These are phyloP conservation scores for Larimichthys polyactis DNA, from an alignment of 2,113 vertebrate genomes.

Conservation along the genomic window DNA sequence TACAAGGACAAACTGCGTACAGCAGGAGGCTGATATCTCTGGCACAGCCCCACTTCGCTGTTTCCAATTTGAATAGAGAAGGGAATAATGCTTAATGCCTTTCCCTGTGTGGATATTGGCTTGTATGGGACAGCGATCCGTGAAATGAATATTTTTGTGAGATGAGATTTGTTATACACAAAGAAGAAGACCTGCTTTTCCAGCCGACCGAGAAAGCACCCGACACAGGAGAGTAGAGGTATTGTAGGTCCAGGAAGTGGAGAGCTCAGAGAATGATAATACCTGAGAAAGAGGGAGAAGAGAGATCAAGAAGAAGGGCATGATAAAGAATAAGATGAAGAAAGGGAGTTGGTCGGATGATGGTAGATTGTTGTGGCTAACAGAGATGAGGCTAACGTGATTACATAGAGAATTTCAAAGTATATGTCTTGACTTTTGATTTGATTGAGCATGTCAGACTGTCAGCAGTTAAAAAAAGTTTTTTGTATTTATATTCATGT, in stretches of 20 bases:
- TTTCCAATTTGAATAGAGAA: slow-evolving; percentile 75
- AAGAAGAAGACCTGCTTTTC: slow-evolving; percentile 48
- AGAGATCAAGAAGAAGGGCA: slow-evolving; percentile 1
- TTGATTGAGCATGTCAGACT: background rate
- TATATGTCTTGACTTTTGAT: background rate
- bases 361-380: background rate
- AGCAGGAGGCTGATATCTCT: slow-evolving; percentile 69
- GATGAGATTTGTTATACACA: slow-evolving; percentile 75
- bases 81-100: slow-evolving; percentile 73
- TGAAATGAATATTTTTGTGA: slow-evolving; percentile 81
- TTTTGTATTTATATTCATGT: background rate
- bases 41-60: slow-evolving; percentile 60
- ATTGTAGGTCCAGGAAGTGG: slow-evolving; percentile 26
- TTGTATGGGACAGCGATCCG: slow-evolving; percentile 73
- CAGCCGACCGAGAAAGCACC: slow-evolving; percentile 35
- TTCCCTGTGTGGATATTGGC: slow-evolving; percentile 66
- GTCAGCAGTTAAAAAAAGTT: background rate
- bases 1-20: slow-evolving; percentile 71
- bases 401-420: background rate
- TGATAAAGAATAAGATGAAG: background rate
- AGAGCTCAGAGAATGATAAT: slow-evolving; percentile 34
- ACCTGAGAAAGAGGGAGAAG: background rate
- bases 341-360: background rate
- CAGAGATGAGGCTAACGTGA: background rate
- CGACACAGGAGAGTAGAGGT: slow-evolving; percentile 37